Base-by-base conservation (phyloP, 2,888 invertebrate species). In the Octonoba sinensis region DNA sequence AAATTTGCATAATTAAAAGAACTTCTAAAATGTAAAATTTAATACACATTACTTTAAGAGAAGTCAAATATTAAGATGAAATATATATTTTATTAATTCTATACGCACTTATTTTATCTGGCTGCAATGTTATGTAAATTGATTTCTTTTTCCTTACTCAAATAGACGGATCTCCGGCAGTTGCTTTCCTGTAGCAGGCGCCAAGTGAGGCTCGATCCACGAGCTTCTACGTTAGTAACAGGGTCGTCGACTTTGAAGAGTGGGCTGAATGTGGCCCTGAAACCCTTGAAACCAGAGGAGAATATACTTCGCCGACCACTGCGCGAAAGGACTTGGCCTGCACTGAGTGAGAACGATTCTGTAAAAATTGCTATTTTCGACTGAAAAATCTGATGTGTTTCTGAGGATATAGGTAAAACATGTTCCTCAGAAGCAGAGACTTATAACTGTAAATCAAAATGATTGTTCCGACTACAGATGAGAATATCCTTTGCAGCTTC, bases 101-200 rank as follows among this genome's bases (percentile, higher is more conserved):
- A n/a, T n/a, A n/a, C n/a, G n/a, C n/a, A n/a, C n/a, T n/a, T n/a
- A n/a, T n/a, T n/a, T n/a, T n/a, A n/a, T n/a, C n/a, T n/a, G n/a
- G n/a, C n/a, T n/a, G n/a, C n/a, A n/a, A n/a, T n/a, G n/a, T n/a
- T n/a, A n/a, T n/a, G n/a, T n/a, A n/a, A 1, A 36, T 36, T 36
- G 8, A 36, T 36, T 6, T 36, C 3, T n/a, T 20, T 73, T 1
- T 54, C 27, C 1, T 56, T 54, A 54, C 54, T 20, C 1, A 47
- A 64, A 8, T 60, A 79, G 79, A 73, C 79, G 0, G 79, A 79
- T 20, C 51, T 79, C 16, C 66, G 79, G 3, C 73, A 79, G 13
- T 49, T 79, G 18, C 12, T 79, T 2, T 67, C 57, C 56, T 79
- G 79, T 22, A 46, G 47, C 20, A 18, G 46, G 13, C 15, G 27